Percentiles rank a stretch among this genome's conserved stretches.
Conservation (phyloP, 2,888 invertebrate genomes). For the Athrips mouffetella region DNA sequence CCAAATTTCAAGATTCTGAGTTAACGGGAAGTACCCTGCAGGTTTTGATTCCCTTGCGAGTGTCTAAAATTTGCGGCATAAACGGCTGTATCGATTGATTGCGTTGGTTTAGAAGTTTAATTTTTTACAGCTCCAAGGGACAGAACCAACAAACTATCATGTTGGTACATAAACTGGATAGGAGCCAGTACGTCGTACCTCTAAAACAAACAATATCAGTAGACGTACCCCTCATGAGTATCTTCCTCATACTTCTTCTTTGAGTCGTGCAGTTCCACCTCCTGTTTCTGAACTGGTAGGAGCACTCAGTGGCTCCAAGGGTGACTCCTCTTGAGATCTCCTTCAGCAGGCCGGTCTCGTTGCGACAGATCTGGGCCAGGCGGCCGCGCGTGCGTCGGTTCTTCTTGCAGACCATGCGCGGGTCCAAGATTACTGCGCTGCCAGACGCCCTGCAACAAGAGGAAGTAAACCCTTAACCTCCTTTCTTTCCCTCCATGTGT, state of each 20-base stretch:
- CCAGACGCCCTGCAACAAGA: conserved; percentile 82
- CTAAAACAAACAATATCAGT: background rate
- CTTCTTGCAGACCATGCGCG: conserved; percentile 92
- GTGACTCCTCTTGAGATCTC: conserved; percentile 91
- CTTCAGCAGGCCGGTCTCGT: conserved; percentile 86
- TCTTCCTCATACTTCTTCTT: conserved; percentile 88
- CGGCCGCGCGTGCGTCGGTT: conserved; percentile 86
- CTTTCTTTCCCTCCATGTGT: no score
- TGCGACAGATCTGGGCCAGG: conserved; percentile 89
- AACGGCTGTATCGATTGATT: background rate
- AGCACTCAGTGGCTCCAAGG: conserved; percentile 90
- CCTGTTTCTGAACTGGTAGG: conserved; percentile 89
- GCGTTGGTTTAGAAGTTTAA: background rate
- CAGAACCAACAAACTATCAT: background rate
- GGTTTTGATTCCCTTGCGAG: no score
- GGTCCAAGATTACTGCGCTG: conserved; percentile 93
- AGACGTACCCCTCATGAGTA: conserved; percentile 88
- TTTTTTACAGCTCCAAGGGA: no score
- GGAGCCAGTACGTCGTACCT: no score
- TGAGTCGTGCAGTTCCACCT: conserved; percentile 94
- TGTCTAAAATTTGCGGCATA: background rate
- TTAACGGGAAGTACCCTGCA: no score
- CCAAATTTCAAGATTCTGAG: no score
- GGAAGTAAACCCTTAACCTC: no score
- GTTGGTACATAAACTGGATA: no score